These are phyloP conservation scores for Gobiocypris rarus DNA, from an alignment of 2,113 vertebrate genomes.

Conservation along the genomic window DNA sequence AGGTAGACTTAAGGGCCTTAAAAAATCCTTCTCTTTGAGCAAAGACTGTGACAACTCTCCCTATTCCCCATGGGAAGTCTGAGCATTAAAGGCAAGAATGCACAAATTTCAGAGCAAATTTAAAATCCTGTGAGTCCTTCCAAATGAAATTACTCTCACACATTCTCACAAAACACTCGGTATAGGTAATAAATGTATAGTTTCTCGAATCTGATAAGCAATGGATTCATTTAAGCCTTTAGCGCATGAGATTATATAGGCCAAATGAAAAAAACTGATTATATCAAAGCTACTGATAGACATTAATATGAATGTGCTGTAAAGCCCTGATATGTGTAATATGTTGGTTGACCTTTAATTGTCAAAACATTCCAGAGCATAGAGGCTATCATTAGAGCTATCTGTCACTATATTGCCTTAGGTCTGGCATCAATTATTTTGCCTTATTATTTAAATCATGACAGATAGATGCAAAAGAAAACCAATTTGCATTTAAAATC, in stretches of 20 bases:
- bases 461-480: not conserved
- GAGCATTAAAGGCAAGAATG: not conserved
- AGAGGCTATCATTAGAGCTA: not conserved
- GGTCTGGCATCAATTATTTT: not conserved
- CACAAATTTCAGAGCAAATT: slow-evolving; percentile 2
- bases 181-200: not conserved
- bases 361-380: not conserved
- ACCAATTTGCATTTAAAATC: not conserved
- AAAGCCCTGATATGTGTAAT: not conserved
- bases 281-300: not conserved
- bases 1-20: slow-evolving; percentile 13
- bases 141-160: not conserved
- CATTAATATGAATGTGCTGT: not conserved
- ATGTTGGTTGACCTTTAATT: not conserved
- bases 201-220: not conserved
- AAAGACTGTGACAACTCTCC: slow-evolving; percentile 4
- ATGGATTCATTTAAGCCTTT: not conserved
- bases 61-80: not conserved
- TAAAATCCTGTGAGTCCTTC: not conserved
- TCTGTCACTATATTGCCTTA: slow-evolving; percentile 5
- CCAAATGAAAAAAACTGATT: not conserved
- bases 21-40: slow-evolving; percentile 46
- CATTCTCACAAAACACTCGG: not conserved
- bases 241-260: not conserved
- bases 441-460: not conserved